Evolutionary conservation across 2,797 vertebrate genomes (phyloP), one percentile per base, ranked within the genome.

Genomic region (Acanthornis magna): DNA sequence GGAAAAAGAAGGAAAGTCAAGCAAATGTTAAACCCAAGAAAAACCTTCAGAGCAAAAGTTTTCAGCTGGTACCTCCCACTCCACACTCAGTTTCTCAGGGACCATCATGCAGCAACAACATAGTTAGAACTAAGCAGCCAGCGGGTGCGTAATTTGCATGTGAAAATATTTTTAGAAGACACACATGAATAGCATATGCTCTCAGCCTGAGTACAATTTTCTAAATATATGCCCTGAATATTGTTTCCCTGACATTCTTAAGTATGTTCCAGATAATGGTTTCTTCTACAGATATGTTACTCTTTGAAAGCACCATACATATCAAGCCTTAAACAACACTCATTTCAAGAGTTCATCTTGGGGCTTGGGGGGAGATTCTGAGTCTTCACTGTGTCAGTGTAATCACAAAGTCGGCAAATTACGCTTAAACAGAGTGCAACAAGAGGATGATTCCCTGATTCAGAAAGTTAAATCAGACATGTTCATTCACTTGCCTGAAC

Each of bases 111-210:
- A 89, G 74, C 4, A 38, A 66, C 90, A 95, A 89, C 89, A 74
- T 85, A 86, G 67, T 85, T 80, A 70, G 74, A 86, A 79, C 54
- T 16, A 79, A 81, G 63, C 77, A 94, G 85, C 55, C 67, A 90
- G 80, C 0, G 25, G 42, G 54, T 63, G 65, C 63, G 51, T 53
- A 86, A 94, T 86, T 91, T 94, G 80, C 91, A 95, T 90, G 74
- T 55, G 77, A 66, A 94, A 95, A 87, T 93, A 95, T 67, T 93
- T 95, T 91, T 95, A 82, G 95, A 91, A 76, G 90, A 95, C 83
- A 92, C 86, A 94, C 60, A 93, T 79, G 85, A 96, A 85, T 30
- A 84, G 73, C 74, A 81, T 73, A 84, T 84, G 84, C 54, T 92
- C 80, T 79, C 86, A 79, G 55, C 63, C 71, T 20, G 34, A 82